These are phyloP conservation scores for Atherinosoma microstoma DNA, from an alignment of 2,797 vertebrate species.

Conservation along the genomic window DNA sequence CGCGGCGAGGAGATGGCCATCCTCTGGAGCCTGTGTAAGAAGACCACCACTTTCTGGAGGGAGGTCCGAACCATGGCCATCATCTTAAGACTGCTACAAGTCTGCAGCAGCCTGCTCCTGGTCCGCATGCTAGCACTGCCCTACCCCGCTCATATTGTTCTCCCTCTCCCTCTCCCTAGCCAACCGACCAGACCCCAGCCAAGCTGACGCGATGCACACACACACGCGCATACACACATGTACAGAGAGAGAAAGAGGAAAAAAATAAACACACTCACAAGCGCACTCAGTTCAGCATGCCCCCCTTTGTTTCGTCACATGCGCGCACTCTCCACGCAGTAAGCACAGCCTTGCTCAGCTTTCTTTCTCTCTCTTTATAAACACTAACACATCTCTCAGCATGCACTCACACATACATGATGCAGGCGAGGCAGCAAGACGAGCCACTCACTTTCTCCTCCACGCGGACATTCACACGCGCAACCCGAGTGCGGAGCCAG, in stretches of 20 bases:
- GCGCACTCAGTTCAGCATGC: conserved; percentile 61
- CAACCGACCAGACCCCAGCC: conserved; percentile 74
- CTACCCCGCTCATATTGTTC: conserved; percentile 83
- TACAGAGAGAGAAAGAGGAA: conserved; percentile 13
- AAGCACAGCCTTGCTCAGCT: conserved; percentile 41
- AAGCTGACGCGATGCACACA: conserved; percentile 74
- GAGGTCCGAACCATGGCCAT: conserved; percentile 99
- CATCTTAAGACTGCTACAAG: conserved; percentile 98
- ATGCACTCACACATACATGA: conserved; percentile 58
- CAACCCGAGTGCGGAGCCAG: conserved; percentile 57
- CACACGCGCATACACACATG: conserved; percentile 44
- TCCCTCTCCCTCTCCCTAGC: conserved; percentile 79
- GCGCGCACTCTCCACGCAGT: conserved; percentile 38
- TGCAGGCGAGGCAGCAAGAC: conserved; percentile 56
- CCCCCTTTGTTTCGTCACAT: conserved; percentile 55
- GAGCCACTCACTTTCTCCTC: conserved; percentile 79
- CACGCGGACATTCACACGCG: conserved; percentile 73
- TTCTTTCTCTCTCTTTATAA: conserved; percentile 38
- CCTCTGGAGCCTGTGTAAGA: conserved; percentile 98
- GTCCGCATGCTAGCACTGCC: conserved; percentile 86
- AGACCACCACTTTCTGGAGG: conserved; percentile 99
- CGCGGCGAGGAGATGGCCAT: conserved; percentile 99
- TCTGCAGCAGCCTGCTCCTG: conserved; percentile 93
- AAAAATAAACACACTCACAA: conserved; percentile 34
- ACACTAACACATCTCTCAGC: conserved; percentile 50